phyloP scores from a whole-genome alignment of 2,113 vertebrate genomes.

The Uropsilus gracilis region DNA sequence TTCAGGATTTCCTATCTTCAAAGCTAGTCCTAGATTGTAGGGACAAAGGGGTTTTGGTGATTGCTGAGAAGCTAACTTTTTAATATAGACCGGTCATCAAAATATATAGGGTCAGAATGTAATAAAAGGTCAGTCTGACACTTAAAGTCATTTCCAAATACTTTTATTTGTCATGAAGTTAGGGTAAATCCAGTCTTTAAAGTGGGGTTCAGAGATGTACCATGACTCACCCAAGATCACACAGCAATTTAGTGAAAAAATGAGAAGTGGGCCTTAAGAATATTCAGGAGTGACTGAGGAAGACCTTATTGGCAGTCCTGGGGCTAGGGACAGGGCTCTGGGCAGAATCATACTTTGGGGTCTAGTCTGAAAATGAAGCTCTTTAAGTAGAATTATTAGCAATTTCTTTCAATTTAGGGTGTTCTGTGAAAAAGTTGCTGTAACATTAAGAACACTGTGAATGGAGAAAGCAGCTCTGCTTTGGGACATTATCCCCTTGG shows the following conservation, averaged over 20 bases:
- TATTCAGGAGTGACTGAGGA: not conserved
- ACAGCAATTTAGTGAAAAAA: not conserved
- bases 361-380: not conserved
- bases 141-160: not conserved
- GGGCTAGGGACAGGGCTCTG: not conserved
- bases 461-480: not conserved
- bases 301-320: not conserved
- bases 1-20: conserved; percentile 22
- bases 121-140: not conserved
- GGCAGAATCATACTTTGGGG: not conserved
- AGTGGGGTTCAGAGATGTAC: not conserved
- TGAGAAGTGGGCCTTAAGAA: not conserved
- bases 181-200: not conserved
- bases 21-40: not conserved
- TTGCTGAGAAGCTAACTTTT: not conserved
- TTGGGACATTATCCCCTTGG: not conserved
- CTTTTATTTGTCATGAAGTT: not conserved
- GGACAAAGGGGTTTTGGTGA: not conserved
- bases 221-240: not conserved
- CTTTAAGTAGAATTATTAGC: not conserved
- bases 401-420: not conserved
- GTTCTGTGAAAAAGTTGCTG: not conserved
- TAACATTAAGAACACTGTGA: not conserved
- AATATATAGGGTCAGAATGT: not conserved
- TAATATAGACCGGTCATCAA: not conserved